Percentiles rank a stretch among this genome's conserved stretches.
Evolutionary conservation across 2,888 invertebrate species (phyloP).

Genomic region (Nasonovia ribisnigri): DNA sequence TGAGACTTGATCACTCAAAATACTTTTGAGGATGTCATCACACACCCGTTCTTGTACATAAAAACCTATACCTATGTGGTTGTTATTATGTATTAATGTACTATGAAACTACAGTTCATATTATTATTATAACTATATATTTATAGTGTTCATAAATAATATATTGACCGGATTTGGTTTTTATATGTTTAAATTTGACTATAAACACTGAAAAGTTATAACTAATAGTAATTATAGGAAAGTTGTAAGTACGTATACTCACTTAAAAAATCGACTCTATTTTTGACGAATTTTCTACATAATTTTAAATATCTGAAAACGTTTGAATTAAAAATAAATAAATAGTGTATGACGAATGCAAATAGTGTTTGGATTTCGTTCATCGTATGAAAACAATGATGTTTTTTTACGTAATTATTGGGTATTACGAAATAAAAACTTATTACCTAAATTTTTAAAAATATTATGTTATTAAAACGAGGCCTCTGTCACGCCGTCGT

Average conservation of each 20-base stretch:
- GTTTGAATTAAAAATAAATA: no score
- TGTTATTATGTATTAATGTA: not conserved
- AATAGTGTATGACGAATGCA: not conserved
- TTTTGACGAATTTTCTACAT: no score
- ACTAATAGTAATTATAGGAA: no score
- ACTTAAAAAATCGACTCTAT: no score
- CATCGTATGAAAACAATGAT: not conserved
- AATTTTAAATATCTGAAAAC: no score
- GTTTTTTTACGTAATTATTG: no score
- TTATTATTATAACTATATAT: no score
- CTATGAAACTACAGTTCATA: not conserved
- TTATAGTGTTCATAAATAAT: not conserved
- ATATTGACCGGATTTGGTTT: not conserved
- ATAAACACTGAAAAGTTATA: no score
- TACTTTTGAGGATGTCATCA: not conserved
- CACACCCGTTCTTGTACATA: not conserved
- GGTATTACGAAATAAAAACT: no score
- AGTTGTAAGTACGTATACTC: no score
- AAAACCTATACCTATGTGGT: not conserved
- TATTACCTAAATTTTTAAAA: no score
- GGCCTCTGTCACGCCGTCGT: not conserved
- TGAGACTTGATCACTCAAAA: no score
- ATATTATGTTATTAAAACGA: not conserved
- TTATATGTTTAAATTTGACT: not conserved
- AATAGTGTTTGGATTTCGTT: not conserved